phyloP scores from a whole-genome alignment of 2,888 invertebrate genomes.

The Tuta absoluta region DNA sequence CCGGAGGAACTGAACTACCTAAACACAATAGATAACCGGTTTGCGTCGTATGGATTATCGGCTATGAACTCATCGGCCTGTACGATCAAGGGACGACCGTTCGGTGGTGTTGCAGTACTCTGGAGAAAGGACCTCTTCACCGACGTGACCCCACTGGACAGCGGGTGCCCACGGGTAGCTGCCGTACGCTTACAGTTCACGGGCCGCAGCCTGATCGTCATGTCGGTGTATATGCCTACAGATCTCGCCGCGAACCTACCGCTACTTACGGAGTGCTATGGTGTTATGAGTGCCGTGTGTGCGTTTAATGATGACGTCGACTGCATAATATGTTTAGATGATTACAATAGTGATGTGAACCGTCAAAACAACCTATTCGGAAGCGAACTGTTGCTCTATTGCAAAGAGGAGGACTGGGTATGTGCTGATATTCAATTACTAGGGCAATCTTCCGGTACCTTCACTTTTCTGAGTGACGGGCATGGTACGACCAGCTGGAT shows the following conservation, averaged over 20 bases:
- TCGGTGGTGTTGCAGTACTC: slow-evolving; percentile 1
- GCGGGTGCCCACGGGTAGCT: background rate
- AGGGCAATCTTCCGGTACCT: background rate
- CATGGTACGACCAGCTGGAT: slow-evolving; percentile 14
- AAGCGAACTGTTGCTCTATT: background rate
- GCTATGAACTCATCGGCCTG: background rate
- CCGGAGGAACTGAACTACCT: background rate
- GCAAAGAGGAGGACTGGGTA: background rate
- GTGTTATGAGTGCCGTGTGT: background rate
- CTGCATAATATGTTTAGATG: background rate
- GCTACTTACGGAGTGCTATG: background rate
- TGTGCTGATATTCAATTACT: slow-evolving; percentile 1
- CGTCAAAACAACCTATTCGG: background rate
- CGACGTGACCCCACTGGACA: background rate
- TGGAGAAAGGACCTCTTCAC: too few relatives aligned
- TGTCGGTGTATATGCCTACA: slow-evolving; percentile 12
- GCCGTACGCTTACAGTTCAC: background rate
- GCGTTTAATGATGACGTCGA: slow-evolving; percentile 1
- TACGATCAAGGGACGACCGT: background rate
- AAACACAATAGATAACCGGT: background rate
- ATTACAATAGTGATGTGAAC: slow-evolving; percentile 4
- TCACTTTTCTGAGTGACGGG: background rate
- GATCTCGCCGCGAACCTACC: background rate
- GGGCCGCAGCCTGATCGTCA: background rate
- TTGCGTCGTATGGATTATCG: background rate